Evolutionary conservation across 2,888 invertebrate genomes (phyloP).

Genomic region (Synanthedon formicaeformis): DNA sequence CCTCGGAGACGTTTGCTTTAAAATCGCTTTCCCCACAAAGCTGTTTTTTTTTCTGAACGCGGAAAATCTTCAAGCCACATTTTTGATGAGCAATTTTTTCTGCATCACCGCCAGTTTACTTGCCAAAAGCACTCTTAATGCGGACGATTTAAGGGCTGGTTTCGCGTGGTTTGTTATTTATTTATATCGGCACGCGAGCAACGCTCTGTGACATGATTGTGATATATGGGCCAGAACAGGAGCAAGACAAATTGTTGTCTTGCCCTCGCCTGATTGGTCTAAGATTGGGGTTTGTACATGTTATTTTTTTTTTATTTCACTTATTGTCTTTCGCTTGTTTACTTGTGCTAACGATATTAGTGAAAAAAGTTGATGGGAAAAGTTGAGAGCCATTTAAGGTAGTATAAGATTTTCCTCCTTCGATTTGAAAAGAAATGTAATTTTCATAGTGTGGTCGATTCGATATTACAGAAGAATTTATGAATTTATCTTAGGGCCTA

Average conservation of each 20-base stretch:
- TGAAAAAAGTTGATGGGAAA: too few relatives aligned
- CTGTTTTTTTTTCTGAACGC: background rate
- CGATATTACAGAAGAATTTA: too few relatives aligned
- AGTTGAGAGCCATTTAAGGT: too few relatives aligned
- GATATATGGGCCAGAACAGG: slow-evolving; percentile 31
- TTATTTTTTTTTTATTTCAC: background rate
- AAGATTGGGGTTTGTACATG: slow-evolving; percentile 23
- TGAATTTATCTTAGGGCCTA: too few relatives aligned
- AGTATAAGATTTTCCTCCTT: too few relatives aligned
- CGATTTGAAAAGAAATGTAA: too few relatives aligned
- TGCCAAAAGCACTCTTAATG: background rate
- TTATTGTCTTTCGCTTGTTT: background rate
- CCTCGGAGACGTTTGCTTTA: background rate
- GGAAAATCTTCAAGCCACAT: background rate
- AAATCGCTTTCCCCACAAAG: background rate
- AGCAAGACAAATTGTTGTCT: slow-evolving; percentile 47
- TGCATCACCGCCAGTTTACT: background rate
- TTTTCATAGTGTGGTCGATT: too few relatives aligned
- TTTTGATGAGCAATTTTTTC: background rate
- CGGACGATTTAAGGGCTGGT: background rate
- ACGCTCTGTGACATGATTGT: slow-evolving; percentile 21
- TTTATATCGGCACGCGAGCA: slow-evolving; percentile 2
- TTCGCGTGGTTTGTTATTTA: background rate
- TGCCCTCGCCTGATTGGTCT: slow-evolving; percentile 34
- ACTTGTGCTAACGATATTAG: background rate